A percentile compares a stretch with the other conserved stretches of the same genome.
phyloP scores from a whole-genome alignment of 2,888 invertebrate species.

The Spodoptera littoralis region DNA sequence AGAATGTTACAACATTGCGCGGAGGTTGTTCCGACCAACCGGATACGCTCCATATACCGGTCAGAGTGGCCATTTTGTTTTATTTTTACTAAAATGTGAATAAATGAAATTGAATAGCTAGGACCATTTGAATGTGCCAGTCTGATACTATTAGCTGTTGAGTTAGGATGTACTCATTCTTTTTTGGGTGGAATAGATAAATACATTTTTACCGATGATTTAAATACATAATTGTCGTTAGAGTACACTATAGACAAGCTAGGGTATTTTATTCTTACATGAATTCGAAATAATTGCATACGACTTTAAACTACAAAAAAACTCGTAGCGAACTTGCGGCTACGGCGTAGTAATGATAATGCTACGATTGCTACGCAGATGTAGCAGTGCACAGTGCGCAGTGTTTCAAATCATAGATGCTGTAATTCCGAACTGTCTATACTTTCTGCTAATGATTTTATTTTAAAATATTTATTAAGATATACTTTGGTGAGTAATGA shows the following conservation, averaged over 20 bases:
- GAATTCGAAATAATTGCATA: background rate
- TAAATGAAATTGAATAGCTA: constrained; percentile 29
- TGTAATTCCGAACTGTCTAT: too few species aligned
- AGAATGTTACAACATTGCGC: constrained; percentile 24
- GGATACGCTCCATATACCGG: constrained; percentile 38
- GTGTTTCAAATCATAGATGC: too few species aligned
- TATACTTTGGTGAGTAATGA: too few species aligned
- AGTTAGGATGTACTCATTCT: background rate
- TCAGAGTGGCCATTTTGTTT: constrained; percentile 27
- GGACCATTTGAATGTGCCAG: constrained; percentile 21
- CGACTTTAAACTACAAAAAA: constrained; percentile 2
- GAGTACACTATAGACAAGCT: too few species aligned
- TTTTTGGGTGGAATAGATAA: too few species aligned
- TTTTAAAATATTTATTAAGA: too few species aligned
- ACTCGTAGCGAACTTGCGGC: background rate
- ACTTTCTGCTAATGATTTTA: too few species aligned
- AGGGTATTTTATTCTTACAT: too few species aligned
- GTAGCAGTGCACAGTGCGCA: background rate
- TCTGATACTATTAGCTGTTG: background rate
- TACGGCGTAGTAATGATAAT: constrained; percentile 8
- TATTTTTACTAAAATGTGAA: constrained; percentile 29
- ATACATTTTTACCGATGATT: too few species aligned
- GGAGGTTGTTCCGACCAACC: constrained; percentile 46
- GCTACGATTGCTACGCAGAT: constrained; percentile 9
- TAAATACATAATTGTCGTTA: too few species aligned